Percentiles rank a stretch among this genome's conserved stretches.
These are phyloP conservation scores for Grapholita molesta DNA, from an alignment of 1,140 invertebrate species.

Conservation along the genomic window DNA sequence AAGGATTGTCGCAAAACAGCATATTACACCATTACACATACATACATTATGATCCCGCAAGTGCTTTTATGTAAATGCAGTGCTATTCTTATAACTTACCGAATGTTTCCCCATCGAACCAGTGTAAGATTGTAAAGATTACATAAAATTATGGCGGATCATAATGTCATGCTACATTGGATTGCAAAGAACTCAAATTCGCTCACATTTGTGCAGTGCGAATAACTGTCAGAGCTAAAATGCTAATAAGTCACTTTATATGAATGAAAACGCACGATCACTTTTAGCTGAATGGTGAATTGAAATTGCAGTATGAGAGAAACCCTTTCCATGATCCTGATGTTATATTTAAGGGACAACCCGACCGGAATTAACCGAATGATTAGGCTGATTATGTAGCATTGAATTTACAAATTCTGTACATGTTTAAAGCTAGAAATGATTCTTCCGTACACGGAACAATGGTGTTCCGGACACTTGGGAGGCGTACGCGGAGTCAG, in stretches of 20 bases:
- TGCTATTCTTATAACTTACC: background rate
- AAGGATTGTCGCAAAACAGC: background rate
- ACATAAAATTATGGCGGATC: background rate
- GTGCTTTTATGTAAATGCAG: slow-evolving; percentile 9
- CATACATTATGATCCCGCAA: background rate
- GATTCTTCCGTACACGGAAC: no score
- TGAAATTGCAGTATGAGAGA: background rate
- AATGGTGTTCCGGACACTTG: no score
- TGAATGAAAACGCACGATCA: slow-evolving; percentile 13
- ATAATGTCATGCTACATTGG: background rate
- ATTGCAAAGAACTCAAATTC: background rate
- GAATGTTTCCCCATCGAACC: background rate
- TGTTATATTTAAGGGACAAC: background rate
- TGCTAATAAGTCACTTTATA: slow-evolving; percentile 16
- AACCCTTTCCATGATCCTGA: background rate
- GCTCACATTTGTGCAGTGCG: background rate
- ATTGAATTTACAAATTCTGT: background rate
- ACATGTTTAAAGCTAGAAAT: background rate
- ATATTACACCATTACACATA: background rate
- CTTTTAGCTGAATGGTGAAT: background rate
- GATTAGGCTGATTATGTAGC: background rate
- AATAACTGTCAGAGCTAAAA: background rate
- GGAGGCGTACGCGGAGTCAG: no score
- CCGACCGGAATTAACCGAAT: background rate
- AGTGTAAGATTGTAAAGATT: background rate